Conservation (phyloP, 2,797 vertebrate species). For the Botia kubotai region DNA sequence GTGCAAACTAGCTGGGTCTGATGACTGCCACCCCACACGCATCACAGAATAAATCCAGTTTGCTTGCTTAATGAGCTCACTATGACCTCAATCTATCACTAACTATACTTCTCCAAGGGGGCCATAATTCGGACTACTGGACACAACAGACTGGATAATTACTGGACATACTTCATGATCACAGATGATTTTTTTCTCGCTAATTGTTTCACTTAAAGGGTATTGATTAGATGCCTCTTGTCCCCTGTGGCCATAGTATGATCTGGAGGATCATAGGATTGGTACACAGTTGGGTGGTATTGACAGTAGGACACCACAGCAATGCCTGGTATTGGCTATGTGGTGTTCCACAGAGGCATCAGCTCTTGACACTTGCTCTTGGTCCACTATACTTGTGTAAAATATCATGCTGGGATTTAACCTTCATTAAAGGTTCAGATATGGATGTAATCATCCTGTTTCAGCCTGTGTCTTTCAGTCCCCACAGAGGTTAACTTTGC, state of each 20-base stretch:
- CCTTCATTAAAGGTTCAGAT: constrained; percentile 41
- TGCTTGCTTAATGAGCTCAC: constrained; percentile 91
- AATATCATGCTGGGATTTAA: constrained; percentile 48
- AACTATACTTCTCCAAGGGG: constrained; percentile 82
- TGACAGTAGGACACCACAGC: background rate
- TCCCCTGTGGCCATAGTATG: constrained; percentile 26
- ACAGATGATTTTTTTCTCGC: constrained; percentile 38
- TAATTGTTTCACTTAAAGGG: constrained; percentile 37
- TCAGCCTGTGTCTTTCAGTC: constrained; percentile 39
- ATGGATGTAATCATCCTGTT: constrained; percentile 49
- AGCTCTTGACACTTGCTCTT: constrained; percentile 45
- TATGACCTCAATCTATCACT: constrained; percentile 92
- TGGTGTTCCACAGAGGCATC: constrained; percentile 3
- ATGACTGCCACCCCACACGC: constrained; percentile 77
- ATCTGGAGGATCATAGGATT: constrained; percentile 32
- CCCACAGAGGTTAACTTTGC: constrained; percentile 62
- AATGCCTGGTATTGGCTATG: constrained; percentile 3
- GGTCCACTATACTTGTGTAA: constrained; percentile 13
- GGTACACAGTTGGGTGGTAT: constrained; percentile 35
- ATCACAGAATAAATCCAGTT: constrained; percentile 85
- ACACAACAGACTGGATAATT: constrained; percentile 57
- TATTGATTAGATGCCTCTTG: constrained; percentile 52
- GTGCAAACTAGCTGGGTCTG: constrained; percentile 65
- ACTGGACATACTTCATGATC: constrained; percentile 24
- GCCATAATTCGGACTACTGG: constrained; percentile 59